Conservation (phyloP, 1,140 invertebrate species). For the Pseudomyrmex flavicornis region DNA sequence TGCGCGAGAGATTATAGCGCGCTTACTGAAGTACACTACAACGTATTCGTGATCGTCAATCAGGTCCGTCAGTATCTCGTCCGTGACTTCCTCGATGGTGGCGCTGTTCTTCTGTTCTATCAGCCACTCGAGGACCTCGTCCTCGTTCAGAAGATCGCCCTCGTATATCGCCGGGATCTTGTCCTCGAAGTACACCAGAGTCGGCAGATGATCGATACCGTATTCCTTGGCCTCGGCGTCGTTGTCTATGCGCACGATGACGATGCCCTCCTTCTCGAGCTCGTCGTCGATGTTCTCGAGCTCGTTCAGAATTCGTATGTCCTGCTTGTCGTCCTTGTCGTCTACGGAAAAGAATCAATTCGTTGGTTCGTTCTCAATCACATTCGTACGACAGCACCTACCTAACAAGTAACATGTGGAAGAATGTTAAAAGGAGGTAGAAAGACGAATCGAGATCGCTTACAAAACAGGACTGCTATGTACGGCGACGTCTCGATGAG, state of each 20-base stretch:
- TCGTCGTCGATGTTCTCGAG: conserved; percentile 97
- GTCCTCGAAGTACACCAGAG: conserved; percentile 95
- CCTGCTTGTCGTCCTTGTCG: conserved; percentile 95
- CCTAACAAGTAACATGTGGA: conserved; percentile 70
- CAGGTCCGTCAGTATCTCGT: conserved; percentile 94
- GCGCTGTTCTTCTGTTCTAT: conserved; percentile 95
- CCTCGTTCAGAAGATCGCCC: conserved; percentile 96
- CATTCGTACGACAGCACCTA: conserved; percentile 63
- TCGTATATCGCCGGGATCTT: conserved; percentile 96
- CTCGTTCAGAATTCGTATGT: conserved; percentile 94
- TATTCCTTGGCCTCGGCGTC: conserved; percentile 95
- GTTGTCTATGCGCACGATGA: conserved; percentile 95
- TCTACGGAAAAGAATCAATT: conserved; percentile 86
- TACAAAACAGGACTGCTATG: conserved; percentile 94
- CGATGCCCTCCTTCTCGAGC: conserved; percentile 94
- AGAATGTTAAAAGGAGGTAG: conserved; percentile 73
- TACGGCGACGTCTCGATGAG: conserved; percentile 92
- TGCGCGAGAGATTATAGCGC: conserved; percentile 56
- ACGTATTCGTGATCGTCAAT: conserved; percentile 97
- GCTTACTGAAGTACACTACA: conserved; percentile 95
- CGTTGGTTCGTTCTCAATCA: conserved; percentile 60
- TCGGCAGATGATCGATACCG: conserved; percentile 95
- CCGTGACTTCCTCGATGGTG: conserved; percentile 97
- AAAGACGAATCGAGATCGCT: conserved; percentile 83
- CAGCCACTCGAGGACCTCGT: conserved; percentile 96